A percentile compares a stretch with the other conserved stretches of the same genome.
These are phyloP conservation scores for Vanessa tameamea DNA, from an alignment of 1,140 invertebrate species.

Conservation along the genomic window DNA sequence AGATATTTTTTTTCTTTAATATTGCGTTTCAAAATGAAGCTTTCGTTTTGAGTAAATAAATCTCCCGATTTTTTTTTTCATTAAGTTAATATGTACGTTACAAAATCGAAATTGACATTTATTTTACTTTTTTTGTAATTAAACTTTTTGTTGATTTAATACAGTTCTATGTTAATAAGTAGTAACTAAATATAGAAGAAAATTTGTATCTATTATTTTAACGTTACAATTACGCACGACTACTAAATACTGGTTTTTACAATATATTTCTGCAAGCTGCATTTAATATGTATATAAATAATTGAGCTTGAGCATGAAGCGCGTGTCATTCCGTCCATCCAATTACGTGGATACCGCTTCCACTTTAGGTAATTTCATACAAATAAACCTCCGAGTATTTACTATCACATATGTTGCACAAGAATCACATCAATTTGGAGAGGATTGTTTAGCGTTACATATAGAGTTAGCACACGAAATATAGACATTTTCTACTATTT, in stretches of 20 bases:
- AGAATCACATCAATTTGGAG: background rate
- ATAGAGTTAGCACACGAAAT: background rate
- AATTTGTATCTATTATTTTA: background rate
- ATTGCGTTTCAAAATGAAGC: no score
- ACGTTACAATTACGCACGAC: background rate
- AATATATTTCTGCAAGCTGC: background rate
- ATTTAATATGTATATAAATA: conserved; percentile 2
- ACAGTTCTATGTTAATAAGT: no score
- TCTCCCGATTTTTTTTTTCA: no score
- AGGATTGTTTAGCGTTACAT: background rate
- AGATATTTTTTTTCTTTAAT: background rate
- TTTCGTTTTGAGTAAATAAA: no score
- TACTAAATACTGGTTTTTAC: background rate
- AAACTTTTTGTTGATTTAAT: no score
- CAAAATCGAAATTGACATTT: no score
- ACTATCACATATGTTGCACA: background rate
- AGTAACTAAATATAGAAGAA: no score
- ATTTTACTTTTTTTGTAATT: no score
- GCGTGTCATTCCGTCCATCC: conserved; percentile 5
- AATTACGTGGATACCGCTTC: conserved; percentile 14
- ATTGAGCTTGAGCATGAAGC: background rate
- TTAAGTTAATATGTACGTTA: no score
- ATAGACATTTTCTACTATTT: no score
- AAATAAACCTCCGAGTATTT: background rate
- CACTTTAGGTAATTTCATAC: conserved; percentile 10